Conservation (phyloP, 2,113 vertebrate species). For the Orycteropus afer region DNA sequence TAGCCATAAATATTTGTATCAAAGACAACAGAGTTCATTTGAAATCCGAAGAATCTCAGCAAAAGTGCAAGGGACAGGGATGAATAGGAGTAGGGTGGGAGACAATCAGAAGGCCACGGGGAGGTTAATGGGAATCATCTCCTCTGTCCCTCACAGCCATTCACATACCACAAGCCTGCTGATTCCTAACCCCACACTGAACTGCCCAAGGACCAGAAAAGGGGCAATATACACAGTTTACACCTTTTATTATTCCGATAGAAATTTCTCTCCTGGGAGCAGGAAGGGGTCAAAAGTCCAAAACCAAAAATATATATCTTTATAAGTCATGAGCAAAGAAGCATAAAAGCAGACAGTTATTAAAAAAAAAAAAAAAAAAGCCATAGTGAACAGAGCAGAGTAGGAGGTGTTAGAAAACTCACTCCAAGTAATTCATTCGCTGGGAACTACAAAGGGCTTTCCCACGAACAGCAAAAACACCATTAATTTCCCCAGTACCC, state of each 20-base stretch:
- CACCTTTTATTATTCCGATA: slow-evolving; percentile 76
- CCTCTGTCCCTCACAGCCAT: neutral
- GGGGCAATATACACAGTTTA: slow-evolving; percentile 67
- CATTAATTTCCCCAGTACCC: slow-evolving; percentile 74
- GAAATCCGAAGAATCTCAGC: slow-evolving; percentile 38
- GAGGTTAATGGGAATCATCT: neutral
- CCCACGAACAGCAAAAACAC: slow-evolving; percentile 77
- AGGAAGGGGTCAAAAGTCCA: slow-evolving; percentile 74
- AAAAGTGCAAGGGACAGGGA: neutral
- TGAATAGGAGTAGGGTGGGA: neutral
- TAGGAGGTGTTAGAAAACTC: slow-evolving; percentile 79
- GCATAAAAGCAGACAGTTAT: slow-evolving; percentile 69
- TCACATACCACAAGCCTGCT: neutral
- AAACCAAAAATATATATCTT: slow-evolving; percentile 73
- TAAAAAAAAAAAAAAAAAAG: slow-evolving; percentile 60
- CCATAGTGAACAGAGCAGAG: slow-evolving; percentile 48
- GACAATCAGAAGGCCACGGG: neutral
- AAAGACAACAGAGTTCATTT: slow-evolving; percentile 15
- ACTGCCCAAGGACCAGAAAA: slow-evolving; percentile 58
- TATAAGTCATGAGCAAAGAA: slow-evolving; percentile 73
- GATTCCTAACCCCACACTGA: slow-evolving; percentile 58
- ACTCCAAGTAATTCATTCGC: slow-evolving; percentile 77
- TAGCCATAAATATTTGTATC: neutral
- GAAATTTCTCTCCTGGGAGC: slow-evolving; percentile 74
- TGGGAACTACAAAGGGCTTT: slow-evolving; percentile 79